A percentile compares a stretch with the other conserved stretches of the same genome.
Evolutionary conservation across 2,113 vertebrate species (phyloP).

Genomic region (Monopterus albus): DNA sequence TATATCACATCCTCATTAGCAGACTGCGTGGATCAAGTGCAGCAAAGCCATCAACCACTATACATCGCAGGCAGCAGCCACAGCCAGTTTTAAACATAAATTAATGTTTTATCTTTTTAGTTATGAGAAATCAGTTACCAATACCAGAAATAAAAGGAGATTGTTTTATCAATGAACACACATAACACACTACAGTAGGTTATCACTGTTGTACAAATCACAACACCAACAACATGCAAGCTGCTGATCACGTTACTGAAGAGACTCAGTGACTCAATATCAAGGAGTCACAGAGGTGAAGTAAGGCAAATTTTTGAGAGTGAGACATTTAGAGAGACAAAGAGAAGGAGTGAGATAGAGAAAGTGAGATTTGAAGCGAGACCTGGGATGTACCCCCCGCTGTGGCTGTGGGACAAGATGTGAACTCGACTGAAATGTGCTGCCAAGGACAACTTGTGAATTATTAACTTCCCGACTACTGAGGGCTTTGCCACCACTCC

Average conservation of each 20-base stretch:
- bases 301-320: constrained; percentile 25
- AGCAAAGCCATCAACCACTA: constrained; percentile 25
- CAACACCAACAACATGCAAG: constrained; percentile 2
- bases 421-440: constrained; percentile 57
- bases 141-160: too few relatives aligned
- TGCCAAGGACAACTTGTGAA: constrained; percentile 53
- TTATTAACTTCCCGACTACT: constrained; percentile 61
- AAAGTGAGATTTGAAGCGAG: constrained; percentile 48
- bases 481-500: constrained; percentile 28
- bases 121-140: constrained; percentile 16
- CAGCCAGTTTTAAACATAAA: constrained; percentile 30
- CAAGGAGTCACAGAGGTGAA: constrained; percentile 20
- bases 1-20: constrained; percentile 43
- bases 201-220: neutral
- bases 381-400: constrained; percentile 49
- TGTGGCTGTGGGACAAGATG: constrained; percentile 48
- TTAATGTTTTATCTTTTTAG: constrained; percentile 21
- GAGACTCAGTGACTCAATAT: constrained; percentile 33
- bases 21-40: constrained; percentile 20
- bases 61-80: constrained; percentile 18
- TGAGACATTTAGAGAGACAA: constrained; percentile 36
- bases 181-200: too few relatives aligned
- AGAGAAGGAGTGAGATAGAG: constrained; percentile 32
- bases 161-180: constrained; percentile 16
- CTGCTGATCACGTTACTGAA: constrained; percentile 1